Percentiles rank a stretch among this genome's conserved stretches.
Conservation (phyloP, 2,797 vertebrate genomes). For the Dryobates pubescens region DNA sequence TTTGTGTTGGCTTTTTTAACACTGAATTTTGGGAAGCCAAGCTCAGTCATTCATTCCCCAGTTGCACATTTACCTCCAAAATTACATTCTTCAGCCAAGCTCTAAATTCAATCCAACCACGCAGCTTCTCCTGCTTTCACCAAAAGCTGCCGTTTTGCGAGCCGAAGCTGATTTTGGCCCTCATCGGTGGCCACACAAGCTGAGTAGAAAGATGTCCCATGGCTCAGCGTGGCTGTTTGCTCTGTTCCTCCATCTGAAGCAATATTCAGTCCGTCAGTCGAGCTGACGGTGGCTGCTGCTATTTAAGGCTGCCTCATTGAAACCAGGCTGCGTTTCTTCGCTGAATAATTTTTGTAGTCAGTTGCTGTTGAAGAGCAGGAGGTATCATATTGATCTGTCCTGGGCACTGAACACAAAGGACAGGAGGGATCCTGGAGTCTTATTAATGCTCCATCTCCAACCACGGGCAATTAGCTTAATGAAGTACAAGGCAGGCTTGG, state of each 20-base stretch:
- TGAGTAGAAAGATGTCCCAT: background rate
- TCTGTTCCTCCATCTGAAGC: constrained; percentile 57
- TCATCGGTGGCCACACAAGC: background rate
- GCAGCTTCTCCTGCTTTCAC: background rate
- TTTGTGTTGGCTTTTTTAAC: background rate
- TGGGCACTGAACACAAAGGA: background rate
- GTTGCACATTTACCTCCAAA: background rate
- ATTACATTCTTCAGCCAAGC: background rate
- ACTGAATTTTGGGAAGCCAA: background rate
- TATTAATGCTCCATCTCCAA: background rate
- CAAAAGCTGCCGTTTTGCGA: background rate
- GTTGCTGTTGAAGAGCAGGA: constrained; percentile 16
- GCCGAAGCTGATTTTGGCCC: background rate
- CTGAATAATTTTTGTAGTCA: background rate
- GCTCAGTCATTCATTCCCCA: background rate
- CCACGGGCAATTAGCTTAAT: background rate
- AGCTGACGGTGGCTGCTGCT: constrained; percentile 39
- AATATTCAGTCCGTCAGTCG: constrained; percentile 27
- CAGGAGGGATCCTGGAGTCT: background rate
- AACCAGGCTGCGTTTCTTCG: constrained; percentile 32
- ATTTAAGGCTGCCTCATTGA: constrained; percentile 55
- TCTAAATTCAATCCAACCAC: background rate
- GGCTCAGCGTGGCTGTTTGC: constrained; percentile 32
- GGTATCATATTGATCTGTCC: constrained; percentile 20
- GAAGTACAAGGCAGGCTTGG: background rate